A percentile compares a stretch with the other conserved stretches of the same genome.
Conservation (phyloP, 2,113 vertebrate genomes). For the Gymnarchus niloticus region DNA sequence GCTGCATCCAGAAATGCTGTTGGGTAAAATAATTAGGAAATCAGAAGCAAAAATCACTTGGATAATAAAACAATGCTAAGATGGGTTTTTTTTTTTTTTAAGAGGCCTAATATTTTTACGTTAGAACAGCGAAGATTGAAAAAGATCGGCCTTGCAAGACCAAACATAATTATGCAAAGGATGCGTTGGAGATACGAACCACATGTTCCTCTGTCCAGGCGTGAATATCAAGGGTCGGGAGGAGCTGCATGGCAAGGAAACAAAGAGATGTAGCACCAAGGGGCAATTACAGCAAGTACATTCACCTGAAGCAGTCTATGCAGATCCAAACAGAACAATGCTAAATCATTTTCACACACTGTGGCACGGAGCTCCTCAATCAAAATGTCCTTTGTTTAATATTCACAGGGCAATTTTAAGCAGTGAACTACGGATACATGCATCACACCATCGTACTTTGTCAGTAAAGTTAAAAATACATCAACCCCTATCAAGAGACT, state of each 20-base stretch:
- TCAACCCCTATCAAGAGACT: not conserved
- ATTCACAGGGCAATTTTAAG: not conserved
- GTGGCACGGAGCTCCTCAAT: too few species aligned
- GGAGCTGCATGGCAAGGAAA: conserved; percentile 74
- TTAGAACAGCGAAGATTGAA: not conserved
- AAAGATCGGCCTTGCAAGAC: not conserved
- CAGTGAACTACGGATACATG: not conserved
- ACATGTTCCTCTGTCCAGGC: conserved; percentile 93
- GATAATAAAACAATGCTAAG: not conserved
- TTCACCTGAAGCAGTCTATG: not conserved
- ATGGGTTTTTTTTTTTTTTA: not conserved
- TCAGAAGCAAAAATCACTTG: not conserved
- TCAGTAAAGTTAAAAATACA: not conserved
- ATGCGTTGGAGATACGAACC: conserved; percentile 69
- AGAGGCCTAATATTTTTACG: not conserved
- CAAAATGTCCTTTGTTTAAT: not conserved
- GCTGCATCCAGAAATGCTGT: conserved; percentile 93
- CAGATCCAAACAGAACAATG: not conserved
- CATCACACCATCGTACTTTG: not conserved
- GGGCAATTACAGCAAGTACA: not conserved
- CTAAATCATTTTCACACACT: not conserved
- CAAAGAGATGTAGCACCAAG: conserved; percentile 35
- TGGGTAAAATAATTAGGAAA: conserved; percentile 39
- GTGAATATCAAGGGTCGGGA: conserved; percentile 89
- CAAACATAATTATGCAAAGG: not conserved